Evolutionary conservation across 2,888 invertebrate species (phyloP).

Genomic region (Clistopyga incitator): DNA sequence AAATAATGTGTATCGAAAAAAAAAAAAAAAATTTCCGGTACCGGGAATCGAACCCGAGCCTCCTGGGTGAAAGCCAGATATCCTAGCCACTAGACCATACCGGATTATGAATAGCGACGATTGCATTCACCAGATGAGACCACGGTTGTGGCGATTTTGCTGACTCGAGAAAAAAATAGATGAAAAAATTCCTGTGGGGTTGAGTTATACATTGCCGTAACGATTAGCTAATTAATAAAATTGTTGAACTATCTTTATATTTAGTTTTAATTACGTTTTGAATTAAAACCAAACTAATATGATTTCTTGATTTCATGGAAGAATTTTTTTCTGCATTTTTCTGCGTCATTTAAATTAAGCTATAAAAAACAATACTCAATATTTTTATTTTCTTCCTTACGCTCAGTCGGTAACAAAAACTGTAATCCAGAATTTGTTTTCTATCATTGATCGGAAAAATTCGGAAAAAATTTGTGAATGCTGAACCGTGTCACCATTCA

Average conservation of each 20-base stretch:
- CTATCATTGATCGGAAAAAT: too few species aligned
- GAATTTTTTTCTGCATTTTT: neutral
- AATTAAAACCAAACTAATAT: too few species aligned
- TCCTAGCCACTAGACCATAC: constrained; percentile 86
- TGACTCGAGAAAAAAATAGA: neutral
- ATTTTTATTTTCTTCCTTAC: neutral
- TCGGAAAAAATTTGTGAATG: too few species aligned
- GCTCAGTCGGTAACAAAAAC: too few species aligned
- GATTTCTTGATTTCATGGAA: too few species aligned
- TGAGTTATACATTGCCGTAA: neutral
- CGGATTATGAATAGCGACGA: neutral
- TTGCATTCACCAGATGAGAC: neutral
- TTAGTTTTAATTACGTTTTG: too few species aligned
- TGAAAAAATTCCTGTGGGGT: neutral
- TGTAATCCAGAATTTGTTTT: too few species aligned
- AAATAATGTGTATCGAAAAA: constrained; percentile 7
- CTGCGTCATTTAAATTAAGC: neutral
- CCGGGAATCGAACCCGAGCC: constrained; percentile 88
- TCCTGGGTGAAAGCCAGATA: constrained; percentile 88
- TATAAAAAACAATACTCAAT: neutral
- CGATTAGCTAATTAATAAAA: too few species aligned
- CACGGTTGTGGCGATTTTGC: neutral
- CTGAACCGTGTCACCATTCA: too few species aligned
- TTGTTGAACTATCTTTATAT: too few species aligned
- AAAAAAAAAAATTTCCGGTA: constrained; percentile 84